Base-by-base conservation (phyloP, 2,888 invertebrate genomes). In the Lochmaea capreae region DNA sequence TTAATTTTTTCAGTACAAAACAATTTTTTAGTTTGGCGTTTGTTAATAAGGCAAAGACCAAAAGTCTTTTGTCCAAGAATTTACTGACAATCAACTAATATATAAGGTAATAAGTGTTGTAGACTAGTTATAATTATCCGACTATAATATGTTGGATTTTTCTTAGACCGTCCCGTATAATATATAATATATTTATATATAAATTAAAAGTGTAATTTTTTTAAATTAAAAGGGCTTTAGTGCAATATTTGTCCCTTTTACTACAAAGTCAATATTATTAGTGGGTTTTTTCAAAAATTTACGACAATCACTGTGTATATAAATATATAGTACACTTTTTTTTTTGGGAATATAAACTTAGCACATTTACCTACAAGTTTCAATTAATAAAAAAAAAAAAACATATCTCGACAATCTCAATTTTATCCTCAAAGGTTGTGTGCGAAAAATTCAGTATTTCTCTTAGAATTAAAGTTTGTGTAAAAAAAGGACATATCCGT, bases 21-120 rank as follows among this genome's bases (percentile, higher is more conserved):
- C 57, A 14, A 22, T 63, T 80, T 84, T 84, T n/a, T 72, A 78
- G 84, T 86, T 84, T 77, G 81, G 80, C 84, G 83, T 86, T 86
- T 84, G 85, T 81, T 78, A 46, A 12, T 4, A 82, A 54, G 84
- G 82, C 84, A 82, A 83, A 83, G 83, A 81, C 84, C 84, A 81
- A 81, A 71, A 66, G 85, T 85, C 86, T 86, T 39, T 43, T 86
- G 87, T 87, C 87, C 87, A 87, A 87, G 87, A 87, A 87, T 87
- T 86, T 80, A 79, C 83, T 83, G 87, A 87, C 87, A 87, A 87
- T 87, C 87, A 87, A 76, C 81, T 81, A 78, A 73, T 78, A 77
- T 79, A 79, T 73, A 72, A 72, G 75, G 72, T 77, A 77, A 75
- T 77, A 73, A 77, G 76, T 78, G 78, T 78, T 63, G 75, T 75